These are phyloP conservation scores for Phasianus colchicus DNA, from an alignment of 2,113 vertebrate species.

Conservation along the genomic window DNA sequence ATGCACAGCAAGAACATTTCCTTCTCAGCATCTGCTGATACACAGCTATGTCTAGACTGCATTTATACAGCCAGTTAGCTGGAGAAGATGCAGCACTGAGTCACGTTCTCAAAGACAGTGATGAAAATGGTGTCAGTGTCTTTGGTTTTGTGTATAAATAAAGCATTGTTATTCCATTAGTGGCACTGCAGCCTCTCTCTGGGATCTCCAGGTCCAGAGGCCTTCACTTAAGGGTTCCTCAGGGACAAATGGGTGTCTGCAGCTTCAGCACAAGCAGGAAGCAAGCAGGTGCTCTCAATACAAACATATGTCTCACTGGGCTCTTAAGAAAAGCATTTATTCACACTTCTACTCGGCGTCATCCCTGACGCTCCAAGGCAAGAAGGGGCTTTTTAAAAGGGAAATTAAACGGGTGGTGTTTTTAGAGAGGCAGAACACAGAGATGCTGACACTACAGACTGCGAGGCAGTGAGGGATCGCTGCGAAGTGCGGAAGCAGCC, in stretches of 20 bases:
- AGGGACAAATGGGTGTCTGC: background rate
- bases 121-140: background rate
- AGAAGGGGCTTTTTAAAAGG: background rate
- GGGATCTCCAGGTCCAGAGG: background rate
- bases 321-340: constrained; percentile 1
- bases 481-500: background rate
- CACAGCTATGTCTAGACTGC: background rate
- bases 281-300: constrained; percentile 9
- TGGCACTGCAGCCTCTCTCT: background rate
- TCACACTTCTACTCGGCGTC: background rate
- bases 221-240: background rate
- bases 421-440: background rate
- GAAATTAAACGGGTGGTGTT: background rate
- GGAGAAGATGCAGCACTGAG: background rate
- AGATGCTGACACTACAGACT: background rate
- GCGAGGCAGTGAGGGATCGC: background rate
- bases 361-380: background rate
- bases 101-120: background rate
- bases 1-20: constrained; percentile 39
- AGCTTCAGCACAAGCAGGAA: background rate
- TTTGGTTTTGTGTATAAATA: background rate
- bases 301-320: background rate
- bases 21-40: constrained; percentile 12
- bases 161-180: background rate
- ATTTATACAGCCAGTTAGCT: background rate